A percentile compares a stretch with the other conserved stretches of the same genome.
Conservation (phyloP, 1,140 invertebrate species). For the Sycophila sp. region DNA sequence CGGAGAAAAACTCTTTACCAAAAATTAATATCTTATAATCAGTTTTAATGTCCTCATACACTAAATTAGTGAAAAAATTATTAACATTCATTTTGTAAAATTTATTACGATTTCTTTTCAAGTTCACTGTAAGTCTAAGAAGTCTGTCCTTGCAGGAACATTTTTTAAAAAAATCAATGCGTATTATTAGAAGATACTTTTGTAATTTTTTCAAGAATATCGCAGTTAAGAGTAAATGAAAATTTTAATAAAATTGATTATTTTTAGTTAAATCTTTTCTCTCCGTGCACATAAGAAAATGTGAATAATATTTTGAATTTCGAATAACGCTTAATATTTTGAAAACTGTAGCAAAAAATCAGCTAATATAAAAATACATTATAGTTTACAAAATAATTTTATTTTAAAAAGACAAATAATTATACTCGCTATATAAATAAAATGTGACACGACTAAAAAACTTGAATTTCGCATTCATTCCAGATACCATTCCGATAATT, state of each 20-base stretch:
- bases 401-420: not conserved
- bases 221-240: not conserved
- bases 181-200: not conserved
- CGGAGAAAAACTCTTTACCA: no score
- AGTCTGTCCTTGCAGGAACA: no score
- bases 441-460: constrained; percentile 22
- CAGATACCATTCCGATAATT: not conserved
- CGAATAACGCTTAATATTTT: not conserved
- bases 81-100: no score
- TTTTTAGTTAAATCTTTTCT: not conserved
- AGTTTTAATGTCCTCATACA: no score
- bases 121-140: no score
- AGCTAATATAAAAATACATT: no score
- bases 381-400: no score
- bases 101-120: no score
- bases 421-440: not conserved
- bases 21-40: no score
- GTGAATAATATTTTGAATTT: not conserved
- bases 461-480: not conserved
- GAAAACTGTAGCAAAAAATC: not conserved
- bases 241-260: not conserved
- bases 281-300: not conserved
- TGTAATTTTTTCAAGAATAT: not conserved
- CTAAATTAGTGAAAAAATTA: no score
- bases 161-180: not conserved